Evolutionary conservation across 2,797 vertebrate species (phyloP), one percentile per base, ranked within the genome.

Genomic region (Zenarchopterus dispar): DNA sequence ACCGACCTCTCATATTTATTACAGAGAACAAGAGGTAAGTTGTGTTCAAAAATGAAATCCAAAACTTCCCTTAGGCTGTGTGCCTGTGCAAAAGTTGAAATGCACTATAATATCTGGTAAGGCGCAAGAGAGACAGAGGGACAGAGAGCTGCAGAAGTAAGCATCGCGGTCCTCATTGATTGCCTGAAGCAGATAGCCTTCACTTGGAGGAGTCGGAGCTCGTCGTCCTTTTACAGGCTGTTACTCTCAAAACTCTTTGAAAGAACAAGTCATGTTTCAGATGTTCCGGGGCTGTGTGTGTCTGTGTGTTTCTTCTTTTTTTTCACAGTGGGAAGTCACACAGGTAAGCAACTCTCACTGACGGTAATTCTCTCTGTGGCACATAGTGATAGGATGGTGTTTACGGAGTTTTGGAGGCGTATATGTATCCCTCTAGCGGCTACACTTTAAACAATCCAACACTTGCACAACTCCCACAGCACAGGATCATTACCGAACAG

Each of bases 341-440:
- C 94, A 95, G 94, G 94, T 95, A 95, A 94, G 90, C 86, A 88
- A 90, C 85, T 86, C 87, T 89, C 86, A 84, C 84, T 83, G 84
- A 91, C 90, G 89, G 91, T 76, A 88, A 83, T 84, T 90, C 88
- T 90, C 85, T 93, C 79, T 41, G 45, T 75, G 87, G 81, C 81
- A 92, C 93, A 62, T 42, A 93, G 88, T 93, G 93, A 91, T 92
- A 93, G 93, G 93, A 94, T 93, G 89, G 82, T 91, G 88, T 88
- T 90, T 90, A 81, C 80, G 60, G 87, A 87, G 71, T 89, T 89
- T 83, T 67, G 82, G 75, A 80, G 63, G 86, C 75, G 87, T 80
- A 62, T 72, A 80, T 85, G 92, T 87, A 86, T 93, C 93, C 93
- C 93, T 93, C 93, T 94, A 92, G 93, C 65, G 93, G 93, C 59